Evolutionary conservation across 2,888 invertebrate genomes (phyloP), one percentile per base, ranked within the genome.

Genomic region (Endomychus coccineus): DNA sequence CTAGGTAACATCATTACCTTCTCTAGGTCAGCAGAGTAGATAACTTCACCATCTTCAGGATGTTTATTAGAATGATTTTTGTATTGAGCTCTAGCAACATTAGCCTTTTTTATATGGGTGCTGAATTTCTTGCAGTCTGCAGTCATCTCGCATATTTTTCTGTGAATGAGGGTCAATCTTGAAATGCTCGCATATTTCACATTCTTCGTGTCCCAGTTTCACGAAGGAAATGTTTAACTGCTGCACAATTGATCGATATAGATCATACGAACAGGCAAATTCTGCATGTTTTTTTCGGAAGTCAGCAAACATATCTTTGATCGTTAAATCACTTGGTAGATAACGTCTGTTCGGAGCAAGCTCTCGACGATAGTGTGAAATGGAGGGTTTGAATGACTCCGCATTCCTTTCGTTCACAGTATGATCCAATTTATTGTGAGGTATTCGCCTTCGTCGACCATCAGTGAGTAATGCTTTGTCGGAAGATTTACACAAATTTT

Each of bases 1-100:
- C 47, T 12, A 4, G 49, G 48, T 6, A 50, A 27, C 50, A 49
- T 48, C 6, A 48, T 47, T 3, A 36, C 24, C 14, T 35, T 29
- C 16, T 28, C 25, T 17, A 34, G 10, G 13, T 34, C 35, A 11
- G 29, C 34, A 3, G n/a, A 34, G 2, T 17, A 2, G n/a, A 11
- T 34, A n/a, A 3, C 12, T 14, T 13, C 12, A 27, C 3, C 16
- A 10, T 4, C n/a, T n/a, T n/a, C 16, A 15, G 13, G 13, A 6
- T 11, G 4, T 9, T 4, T 2, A 3, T 34, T 14, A 3, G 16
- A 11, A 13, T 27, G 12, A 25, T 27, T 13, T 25, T 25, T 2
- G 11, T 35, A 35, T 7, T 2, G 3, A 2, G 13, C 2, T 15
- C 28, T 27, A 11, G 22, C n/a, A 3, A 21, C 21, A 3, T 16